phyloP scores from a whole-genome alignment of 1,140 invertebrate species.

The Microplitis demolitor region DNA sequence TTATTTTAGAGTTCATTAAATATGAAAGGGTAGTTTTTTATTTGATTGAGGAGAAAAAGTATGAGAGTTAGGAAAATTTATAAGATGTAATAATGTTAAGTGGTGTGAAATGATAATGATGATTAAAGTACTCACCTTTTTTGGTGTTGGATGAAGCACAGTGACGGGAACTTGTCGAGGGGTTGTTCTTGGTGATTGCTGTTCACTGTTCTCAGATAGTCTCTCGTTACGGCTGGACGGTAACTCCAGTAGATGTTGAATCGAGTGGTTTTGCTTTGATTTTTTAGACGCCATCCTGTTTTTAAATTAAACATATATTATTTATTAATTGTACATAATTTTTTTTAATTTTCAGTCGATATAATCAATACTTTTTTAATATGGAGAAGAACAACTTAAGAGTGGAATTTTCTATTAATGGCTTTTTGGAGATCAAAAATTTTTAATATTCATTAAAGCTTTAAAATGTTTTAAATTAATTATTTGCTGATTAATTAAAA shows the following conservation, averaged over 20 bases:
- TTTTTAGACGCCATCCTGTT: conserved; percentile 56
- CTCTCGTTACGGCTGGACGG: conserved; percentile 50
- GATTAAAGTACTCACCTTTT: conserved; percentile 49
- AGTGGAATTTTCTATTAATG: too few species aligned
- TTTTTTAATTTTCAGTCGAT: not conserved
- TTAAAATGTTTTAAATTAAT: too few species aligned
- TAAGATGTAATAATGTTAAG: not conserved
- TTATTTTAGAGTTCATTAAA: too few species aligned
- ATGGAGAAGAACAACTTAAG: too few species aligned
- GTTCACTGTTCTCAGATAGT: conserved; percentile 45
- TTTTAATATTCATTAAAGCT: too few species aligned
- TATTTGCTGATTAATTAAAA: too few species aligned
- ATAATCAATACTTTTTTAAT: not conserved
- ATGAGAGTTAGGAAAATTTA: not conserved
- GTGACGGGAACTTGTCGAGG: conserved; percentile 56
- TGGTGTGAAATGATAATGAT: conserved; percentile 11
- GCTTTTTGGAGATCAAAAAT: too few species aligned
- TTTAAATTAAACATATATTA: conserved; percentile 22
- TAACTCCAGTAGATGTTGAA: conserved; percentile 58
- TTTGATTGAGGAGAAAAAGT: not conserved
- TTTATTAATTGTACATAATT: not conserved
- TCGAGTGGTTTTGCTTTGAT: conserved; percentile 55
- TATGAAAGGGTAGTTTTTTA: not conserved
- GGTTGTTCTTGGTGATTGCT: conserved; percentile 41
- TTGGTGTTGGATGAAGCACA: conserved; percentile 54